Conservation (phyloP, 1,140 invertebrate species). For the Nephotettix cincticeps region DNA sequence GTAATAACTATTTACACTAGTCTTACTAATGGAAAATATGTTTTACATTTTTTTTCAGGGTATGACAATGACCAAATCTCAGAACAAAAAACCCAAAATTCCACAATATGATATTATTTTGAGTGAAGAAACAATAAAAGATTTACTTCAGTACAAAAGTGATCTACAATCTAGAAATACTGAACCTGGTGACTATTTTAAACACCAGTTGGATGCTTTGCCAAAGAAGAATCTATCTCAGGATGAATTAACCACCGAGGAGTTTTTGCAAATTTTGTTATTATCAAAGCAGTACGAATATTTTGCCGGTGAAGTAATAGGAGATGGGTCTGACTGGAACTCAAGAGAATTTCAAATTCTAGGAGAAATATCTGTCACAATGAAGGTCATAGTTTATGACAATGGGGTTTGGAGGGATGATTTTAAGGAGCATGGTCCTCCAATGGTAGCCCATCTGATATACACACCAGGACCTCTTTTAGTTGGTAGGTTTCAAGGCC, state of each 20-base stretch:
- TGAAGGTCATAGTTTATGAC: neutral
- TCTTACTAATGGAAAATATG: too few relatives aligned
- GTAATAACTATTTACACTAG: too few relatives aligned
- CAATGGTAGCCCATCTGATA: neutral
- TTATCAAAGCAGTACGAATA: neutral
- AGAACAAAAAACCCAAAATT: too few relatives aligned
- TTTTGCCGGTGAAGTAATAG: neutral
- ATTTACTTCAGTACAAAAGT: too few relatives aligned
- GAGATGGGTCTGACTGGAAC: conserved; percentile 9
- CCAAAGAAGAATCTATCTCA: too few relatives aligned
- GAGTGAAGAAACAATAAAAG: too few relatives aligned
- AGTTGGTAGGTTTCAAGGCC: neutral
- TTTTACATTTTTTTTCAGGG: too few relatives aligned
- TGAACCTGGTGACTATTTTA: too few relatives aligned
- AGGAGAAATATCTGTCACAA: neutral
- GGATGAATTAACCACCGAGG: neutral
- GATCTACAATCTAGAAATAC: too few relatives aligned
- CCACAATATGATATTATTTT: too few relatives aligned
- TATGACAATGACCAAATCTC: too few relatives aligned
- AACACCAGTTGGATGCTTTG: too few relatives aligned
- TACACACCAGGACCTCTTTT: conserved; percentile 5
- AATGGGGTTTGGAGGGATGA: conserved; percentile 6
- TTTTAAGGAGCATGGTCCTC: neutral
- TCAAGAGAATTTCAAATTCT: neutral
- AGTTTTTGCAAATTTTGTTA: neutral